Conservation (phyloP, 2,888 invertebrate genomes). For the Stenotaenia linearis region DNA sequence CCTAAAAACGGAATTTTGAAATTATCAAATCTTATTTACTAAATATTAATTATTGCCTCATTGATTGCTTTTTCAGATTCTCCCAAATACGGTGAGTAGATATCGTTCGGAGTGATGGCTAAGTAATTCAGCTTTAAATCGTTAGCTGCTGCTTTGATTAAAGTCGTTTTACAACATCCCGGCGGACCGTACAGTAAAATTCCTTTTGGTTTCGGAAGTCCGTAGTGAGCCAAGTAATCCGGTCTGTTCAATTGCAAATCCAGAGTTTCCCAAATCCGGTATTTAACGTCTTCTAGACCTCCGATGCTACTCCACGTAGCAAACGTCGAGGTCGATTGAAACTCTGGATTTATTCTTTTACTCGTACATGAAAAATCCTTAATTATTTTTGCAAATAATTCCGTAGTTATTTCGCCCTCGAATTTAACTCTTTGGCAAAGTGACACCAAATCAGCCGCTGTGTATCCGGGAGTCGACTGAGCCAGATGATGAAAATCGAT, state of each 20-base stretch:
- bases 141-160: slow-evolving; percentile 56
- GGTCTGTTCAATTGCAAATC: slow-evolving; percentile 56
- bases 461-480: neutral
- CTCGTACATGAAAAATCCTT: neutral
- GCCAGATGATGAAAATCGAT: neutral
- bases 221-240: slow-evolving; percentile 54
- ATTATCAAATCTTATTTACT: slow-evolving; percentile 36
- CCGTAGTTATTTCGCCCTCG: neutral
- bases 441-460: neutral
- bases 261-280: slow-evolving; percentile 53
- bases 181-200: slow-evolving; percentile 60
- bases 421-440: neutral
- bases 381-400: too few relatives aligned
- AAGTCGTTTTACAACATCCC: slow-evolving; percentile 61
- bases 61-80: slow-evolving; percentile 58
- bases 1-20: slow-evolving; percentile 6
- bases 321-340: slow-evolving; percentile 45
- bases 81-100: slow-evolving; percentile 61
- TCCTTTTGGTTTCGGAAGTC: slow-evolving; percentile 55
- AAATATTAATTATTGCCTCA: slow-evolving; percentile 44
- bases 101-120: slow-evolving; percentile 57
- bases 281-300: slow-evolving; percentile 55
- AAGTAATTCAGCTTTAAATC: slow-evolving; percentile 54
- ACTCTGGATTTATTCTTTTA: neutral
- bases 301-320: slow-evolving; percentile 54